Evolutionary conservation across 92 coral and sea anemone genomes (phyloP), one percentile per base, ranked within the genome.

Genomic region (Parazoanthus swiftii): DNA sequence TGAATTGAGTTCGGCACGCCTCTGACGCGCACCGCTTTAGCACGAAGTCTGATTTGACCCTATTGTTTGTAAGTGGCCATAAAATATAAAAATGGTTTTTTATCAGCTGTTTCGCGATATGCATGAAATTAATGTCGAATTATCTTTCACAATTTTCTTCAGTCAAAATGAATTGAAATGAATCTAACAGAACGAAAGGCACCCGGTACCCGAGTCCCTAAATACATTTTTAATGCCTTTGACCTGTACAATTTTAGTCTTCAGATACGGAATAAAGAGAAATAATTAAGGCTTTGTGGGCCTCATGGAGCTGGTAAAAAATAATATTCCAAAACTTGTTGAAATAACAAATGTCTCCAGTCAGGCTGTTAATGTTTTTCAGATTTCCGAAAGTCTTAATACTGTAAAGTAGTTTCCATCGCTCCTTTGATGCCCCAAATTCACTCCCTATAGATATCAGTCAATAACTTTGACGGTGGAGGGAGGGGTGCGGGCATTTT

Each of bases 151-250:
- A 21, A 23, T 25, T 63, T 18, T 18, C 70, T 63, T 63, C 1
- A 63, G 70, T 23, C 26, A 63, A 18, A 63, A 18, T 77, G 29
- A 44, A 37, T 43, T 21, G 4, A 44, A 73, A 37, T 43, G 72
- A 63, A 81, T 81, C 29, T 63, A 36, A 35, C 85, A 63, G 59
- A 36, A 50, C 51, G 14, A 54, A 35, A 18, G 7, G 85, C 44
- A 9, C 56, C 51, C 11, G 85, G 50, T 81, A 38, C 85, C 85
- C 23, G 38, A 79, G 51, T 63, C 42, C 46, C 80, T 8, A 36
- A 76, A 76, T 42, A 20, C 80, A 76, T 76, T 36, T 74, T 76
- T 38, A 76, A 76, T 76, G 54, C 51, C 6, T 76, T 76, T 76
- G 80, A 81, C 72, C 85, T 20, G 71, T 23, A 81, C 68, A 21